Percentiles rank a stretch among this genome's conserved stretches.
Evolutionary conservation across 2,888 invertebrate genomes (phyloP).

Genomic region (Trisateles emortualis): DNA sequence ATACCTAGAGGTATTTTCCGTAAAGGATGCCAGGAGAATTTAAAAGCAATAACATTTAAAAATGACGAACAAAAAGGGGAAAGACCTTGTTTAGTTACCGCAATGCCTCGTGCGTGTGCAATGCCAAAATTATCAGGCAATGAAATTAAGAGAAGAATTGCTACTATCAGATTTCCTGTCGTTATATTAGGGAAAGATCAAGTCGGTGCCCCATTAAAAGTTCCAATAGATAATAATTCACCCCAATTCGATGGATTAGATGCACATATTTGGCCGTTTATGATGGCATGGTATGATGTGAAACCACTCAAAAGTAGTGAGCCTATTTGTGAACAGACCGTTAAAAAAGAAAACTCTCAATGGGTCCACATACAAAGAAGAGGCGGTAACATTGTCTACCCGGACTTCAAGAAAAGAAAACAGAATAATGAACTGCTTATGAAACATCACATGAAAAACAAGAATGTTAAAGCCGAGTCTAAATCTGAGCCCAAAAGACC

Average conservation of each 20-base stretch:
- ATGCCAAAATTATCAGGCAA: slow-evolving; percentile 60
- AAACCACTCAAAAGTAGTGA: not conserved
- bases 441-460: not conserved
- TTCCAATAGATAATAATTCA: slow-evolving; percentile 51
- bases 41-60: slow-evolving; percentile 32
- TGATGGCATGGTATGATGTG: slow-evolving; percentile 63
- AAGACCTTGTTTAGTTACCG: slow-evolving; percentile 49
- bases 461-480: slow-evolving; percentile 15
- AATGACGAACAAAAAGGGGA: slow-evolving; percentile 41
- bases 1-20: slow-evolving; percentile 58
- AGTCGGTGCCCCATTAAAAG: slow-evolving; percentile 57
- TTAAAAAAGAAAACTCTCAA: not conserved
- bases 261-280: slow-evolving; percentile 75
- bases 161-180: slow-evolving; percentile 66
- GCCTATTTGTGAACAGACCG: not conserved
- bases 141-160: slow-evolving; percentile 67
- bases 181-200: slow-evolving; percentile 72
- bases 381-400: not conserved
- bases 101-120: slow-evolving; percentile 47
- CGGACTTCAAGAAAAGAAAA: not conserved
- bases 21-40: slow-evolving; percentile 36
- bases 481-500: slow-evolving; percentile 24
- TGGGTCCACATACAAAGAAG: not conserved
- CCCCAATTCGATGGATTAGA: slow-evolving; percentile 70
- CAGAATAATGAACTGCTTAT: not conserved